Evolutionary conservation across 2,797 vertebrate genomes (phyloP).

Genomic region (Malurus leucopterus): DNA sequence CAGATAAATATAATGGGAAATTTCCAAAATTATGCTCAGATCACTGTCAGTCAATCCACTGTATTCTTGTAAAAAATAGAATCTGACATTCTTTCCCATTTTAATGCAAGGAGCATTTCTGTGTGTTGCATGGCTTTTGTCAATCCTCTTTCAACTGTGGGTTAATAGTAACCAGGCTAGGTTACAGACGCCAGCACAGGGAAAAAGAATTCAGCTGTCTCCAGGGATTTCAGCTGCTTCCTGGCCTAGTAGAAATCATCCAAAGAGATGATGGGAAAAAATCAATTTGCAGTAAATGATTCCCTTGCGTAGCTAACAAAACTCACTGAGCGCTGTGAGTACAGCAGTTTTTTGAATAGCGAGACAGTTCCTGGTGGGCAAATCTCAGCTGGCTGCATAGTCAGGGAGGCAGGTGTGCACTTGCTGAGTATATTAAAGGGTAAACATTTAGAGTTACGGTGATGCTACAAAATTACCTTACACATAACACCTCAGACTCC

Average conservation of each 20-base stretch:
- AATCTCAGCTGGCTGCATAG: not conserved
- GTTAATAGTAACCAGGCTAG: not conserved
- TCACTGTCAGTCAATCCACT: not conserved
- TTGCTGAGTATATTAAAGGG: not conserved
- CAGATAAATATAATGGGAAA: not conserved
- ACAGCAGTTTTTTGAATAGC: not conserved
- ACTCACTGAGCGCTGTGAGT: accelerated
- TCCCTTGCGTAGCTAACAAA: not conserved
- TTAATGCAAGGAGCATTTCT: not conserved
- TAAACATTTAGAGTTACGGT: not conserved
- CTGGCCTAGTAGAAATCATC: not conserved
- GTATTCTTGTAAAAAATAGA: not conserved
- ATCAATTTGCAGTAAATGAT: not conserved
- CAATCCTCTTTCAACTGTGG: not conserved
- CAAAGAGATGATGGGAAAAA: not conserved
- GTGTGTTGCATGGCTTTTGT: not conserved
- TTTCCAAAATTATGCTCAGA: not conserved
- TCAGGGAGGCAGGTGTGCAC: not conserved
- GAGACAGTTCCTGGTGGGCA: not conserved
- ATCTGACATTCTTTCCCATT: not conserved
- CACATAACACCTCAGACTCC: not conserved
- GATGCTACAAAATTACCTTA: not conserved
- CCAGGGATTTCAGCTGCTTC: not conserved
- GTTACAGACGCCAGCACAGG: not conserved
- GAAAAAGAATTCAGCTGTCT: not conserved